A percentile compares a stretch with the other conserved stretches of the same genome.
These are phyloP conservation scores for Phenganax subtilis DNA, from an alignment of 92 coral and sea anemone genomes.

Conservation along the genomic window DNA sequence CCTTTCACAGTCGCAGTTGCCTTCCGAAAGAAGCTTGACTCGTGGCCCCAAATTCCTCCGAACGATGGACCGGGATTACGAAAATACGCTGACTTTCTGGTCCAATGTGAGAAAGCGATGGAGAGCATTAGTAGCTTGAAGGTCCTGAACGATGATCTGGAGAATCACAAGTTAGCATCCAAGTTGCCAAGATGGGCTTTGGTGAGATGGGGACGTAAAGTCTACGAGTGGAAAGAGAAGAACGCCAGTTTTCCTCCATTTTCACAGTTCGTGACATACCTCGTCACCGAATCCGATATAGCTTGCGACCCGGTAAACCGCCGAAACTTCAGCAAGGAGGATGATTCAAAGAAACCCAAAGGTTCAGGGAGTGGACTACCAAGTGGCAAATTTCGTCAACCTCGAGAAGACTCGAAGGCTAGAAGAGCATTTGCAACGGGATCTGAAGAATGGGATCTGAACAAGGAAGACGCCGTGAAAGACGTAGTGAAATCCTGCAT, in stretches of 20 bases:
- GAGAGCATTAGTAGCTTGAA: slow-evolving; percentile 38
- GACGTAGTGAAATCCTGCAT: slow-evolving; percentile 24
- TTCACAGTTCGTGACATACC: slow-evolving; percentile 41
- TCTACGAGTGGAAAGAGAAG: slow-evolving; percentile 47
- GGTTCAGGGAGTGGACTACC: slow-evolving; percentile 23
- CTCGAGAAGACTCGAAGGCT: slow-evolving; percentile 19
- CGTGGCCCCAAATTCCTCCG: slow-evolving; percentile 49
- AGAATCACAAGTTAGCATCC: slow-evolving; percentile 46
- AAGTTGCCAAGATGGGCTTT: slow-evolving; percentile 51
- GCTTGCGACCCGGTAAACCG: slow-evolving; percentile 56
- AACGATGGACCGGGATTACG: slow-evolving; percentile 43
- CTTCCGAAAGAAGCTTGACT: slow-evolving; percentile 41
- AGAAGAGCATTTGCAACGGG: slow-evolving; percentile 39
- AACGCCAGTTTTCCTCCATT: slow-evolving; percentile 48
- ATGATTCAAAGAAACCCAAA: slow-evolving; percentile 25
- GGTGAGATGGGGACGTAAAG: slow-evolving; percentile 54
- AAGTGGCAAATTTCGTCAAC: neutral
- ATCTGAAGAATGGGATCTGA: slow-evolving; percentile 12
- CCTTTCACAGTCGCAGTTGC: slow-evolving; percentile 45
- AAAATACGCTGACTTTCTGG: slow-evolving; percentile 50
- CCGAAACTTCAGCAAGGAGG: slow-evolving; percentile 38
- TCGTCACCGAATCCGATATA: slow-evolving; percentile 46
- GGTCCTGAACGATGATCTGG: slow-evolving; percentile 49
- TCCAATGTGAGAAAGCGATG: slow-evolving; percentile 53
- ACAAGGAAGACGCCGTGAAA: neutral